Percentiles rank a stretch among this genome's conserved stretches.
Evolutionary conservation across 2,888 invertebrate species (phyloP).

Genomic region (Nymphalis polychloros): DNA sequence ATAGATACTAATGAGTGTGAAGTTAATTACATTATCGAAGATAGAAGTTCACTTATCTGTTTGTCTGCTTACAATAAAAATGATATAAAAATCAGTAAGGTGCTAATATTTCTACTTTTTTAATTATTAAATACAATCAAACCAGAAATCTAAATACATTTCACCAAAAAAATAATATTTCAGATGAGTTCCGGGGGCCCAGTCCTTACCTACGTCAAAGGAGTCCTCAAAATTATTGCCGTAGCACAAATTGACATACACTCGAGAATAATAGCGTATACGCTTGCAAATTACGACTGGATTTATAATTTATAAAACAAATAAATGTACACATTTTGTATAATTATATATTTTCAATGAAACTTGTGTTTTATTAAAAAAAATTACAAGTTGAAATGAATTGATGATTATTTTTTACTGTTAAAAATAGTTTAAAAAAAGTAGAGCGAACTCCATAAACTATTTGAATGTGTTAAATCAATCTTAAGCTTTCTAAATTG

Average conservation of each 20-base stretch:
- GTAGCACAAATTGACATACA: slow-evolving; percentile 45
- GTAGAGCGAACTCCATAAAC: neutral
- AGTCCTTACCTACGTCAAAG: slow-evolving; percentile 38
- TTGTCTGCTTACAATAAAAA: slow-evolving; percentile 8
- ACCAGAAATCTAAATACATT: neutral
- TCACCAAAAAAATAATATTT: neutral
- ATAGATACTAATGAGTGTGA: slow-evolving; percentile 29
- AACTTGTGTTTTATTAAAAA: too few relatives aligned
- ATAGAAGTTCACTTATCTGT: slow-evolving; percentile 18
- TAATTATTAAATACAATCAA: neutral
- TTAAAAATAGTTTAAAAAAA: neutral
- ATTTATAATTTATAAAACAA: slow-evolving; percentile 12
- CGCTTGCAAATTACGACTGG: slow-evolving; percentile 32
- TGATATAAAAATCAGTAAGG: slow-evolving; percentile 15
- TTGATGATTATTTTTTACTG: too few relatives aligned
- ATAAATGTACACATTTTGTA: neutral
- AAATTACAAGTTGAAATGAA: too few relatives aligned
- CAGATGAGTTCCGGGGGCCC: slow-evolving; percentile 48
- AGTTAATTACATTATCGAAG: slow-evolving; percentile 20
- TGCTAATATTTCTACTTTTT: neutral
- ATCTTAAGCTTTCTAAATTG: too few relatives aligned
- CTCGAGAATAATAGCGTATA: slow-evolving; percentile 39
- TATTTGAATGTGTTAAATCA: neutral
- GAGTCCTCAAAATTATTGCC: slow-evolving; percentile 42
- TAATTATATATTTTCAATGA: too few relatives aligned